A percentile compares a stretch with the other conserved stretches of the same genome.
Evolutionary conservation across 2,797 vertebrate genomes (phyloP).

Genomic region (Falco columbarius): DNA sequence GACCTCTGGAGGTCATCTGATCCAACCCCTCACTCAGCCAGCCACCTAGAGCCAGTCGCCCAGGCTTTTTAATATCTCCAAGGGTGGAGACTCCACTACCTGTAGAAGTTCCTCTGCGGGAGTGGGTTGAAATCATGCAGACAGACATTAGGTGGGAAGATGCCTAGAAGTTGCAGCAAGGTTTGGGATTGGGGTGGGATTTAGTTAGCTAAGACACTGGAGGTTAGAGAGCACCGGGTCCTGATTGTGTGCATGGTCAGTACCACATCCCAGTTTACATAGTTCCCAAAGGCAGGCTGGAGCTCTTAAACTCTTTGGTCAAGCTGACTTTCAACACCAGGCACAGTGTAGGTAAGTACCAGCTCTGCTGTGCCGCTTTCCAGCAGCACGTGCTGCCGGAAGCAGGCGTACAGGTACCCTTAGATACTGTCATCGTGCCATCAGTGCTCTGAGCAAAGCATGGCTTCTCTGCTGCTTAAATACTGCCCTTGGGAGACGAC

Average conservation of each 20-base stretch:
- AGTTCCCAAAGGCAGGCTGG: background rate
- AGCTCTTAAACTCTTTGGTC: background rate
- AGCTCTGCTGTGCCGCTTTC: background rate
- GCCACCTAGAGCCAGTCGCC: background rate
- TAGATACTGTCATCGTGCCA: background rate
- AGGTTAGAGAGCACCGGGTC: rapidly evolving
- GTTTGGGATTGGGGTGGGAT: background rate
- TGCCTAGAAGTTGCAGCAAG: background rate
- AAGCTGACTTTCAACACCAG: background rate
- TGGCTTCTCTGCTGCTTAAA: background rate
- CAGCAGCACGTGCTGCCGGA: background rate
- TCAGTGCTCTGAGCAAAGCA: background rate
- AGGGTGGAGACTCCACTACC: background rate
- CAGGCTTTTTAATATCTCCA: background rate
- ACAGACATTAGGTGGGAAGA: background rate
- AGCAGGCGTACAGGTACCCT: background rate
- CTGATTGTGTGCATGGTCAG: background rate
- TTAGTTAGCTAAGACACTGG: background rate
- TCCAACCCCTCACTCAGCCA: background rate
- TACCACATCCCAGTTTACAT: rapidly evolving
- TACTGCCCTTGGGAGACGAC: background rate
- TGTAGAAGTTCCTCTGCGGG: background rate
- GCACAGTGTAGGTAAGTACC: rapidly evolving
- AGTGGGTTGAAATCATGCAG: background rate
- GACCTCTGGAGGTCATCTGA: background rate